Conservation (phyloP, 1,140 invertebrate species). For the Thereuonema tuberculata region DNA sequence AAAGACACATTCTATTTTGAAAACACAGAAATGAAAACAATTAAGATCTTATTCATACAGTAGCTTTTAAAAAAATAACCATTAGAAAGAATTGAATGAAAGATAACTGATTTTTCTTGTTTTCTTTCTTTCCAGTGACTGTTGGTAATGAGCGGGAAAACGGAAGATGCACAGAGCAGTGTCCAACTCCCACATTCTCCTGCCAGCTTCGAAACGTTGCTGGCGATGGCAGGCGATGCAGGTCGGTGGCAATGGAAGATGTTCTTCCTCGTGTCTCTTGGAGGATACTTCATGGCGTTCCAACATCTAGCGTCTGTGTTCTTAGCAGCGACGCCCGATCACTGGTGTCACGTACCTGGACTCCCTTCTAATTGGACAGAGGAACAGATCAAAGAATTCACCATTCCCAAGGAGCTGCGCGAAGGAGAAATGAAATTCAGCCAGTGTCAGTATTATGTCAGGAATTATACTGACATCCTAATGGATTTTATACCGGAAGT, state of each 20-base stretch:
- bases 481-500: no score
- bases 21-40: no score
- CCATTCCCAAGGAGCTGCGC: not conserved
- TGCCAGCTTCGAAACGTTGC: not conserved
- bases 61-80: no score
- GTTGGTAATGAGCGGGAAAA: no score
- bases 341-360: conserved; percentile 37
- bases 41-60: no score
- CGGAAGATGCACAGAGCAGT: no score
- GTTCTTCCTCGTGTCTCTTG: not conserved
- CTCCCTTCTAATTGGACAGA: not conserved
- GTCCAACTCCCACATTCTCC: no score
- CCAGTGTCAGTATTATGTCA: not conserved
- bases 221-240: not conserved
- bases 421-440: not conserved
- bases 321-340: conserved; percentile 32
- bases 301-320: conserved; percentile 42
- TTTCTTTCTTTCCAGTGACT: no score
- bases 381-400: not conserved
- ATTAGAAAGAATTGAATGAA: no score
- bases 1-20: no score
- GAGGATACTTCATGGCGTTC: conserved; percentile 21
- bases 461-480: no score
- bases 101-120: no score
- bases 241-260: not conserved